A percentile compares a stretch with the other conserved stretches of the same genome.
Evolutionary conservation across 2,113 vertebrate genomes (phyloP).

Genomic region (Heliornis fulica): DNA sequence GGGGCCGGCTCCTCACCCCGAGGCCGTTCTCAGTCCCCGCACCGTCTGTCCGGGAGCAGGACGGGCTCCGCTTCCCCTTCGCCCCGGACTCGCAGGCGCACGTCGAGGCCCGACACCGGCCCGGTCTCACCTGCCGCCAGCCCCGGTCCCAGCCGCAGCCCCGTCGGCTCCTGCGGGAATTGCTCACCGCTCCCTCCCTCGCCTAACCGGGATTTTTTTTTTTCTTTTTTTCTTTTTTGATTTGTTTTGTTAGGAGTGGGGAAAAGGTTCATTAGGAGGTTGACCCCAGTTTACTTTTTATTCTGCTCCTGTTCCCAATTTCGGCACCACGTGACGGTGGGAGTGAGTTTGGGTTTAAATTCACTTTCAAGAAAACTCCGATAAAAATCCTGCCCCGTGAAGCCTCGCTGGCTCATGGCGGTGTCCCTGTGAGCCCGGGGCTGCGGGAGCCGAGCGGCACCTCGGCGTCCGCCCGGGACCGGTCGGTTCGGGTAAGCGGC

Average conservation of each 20-base stretch:
- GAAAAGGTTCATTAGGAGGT: slow-evolving; percentile 60
- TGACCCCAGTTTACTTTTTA: slow-evolving; percentile 67
- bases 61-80: fast-evolving
- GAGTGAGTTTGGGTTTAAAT: slow-evolving; percentile 84
- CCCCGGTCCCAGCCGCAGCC: neutral
- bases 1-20: neutral
- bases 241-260: neutral
- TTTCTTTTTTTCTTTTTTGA: neutral
- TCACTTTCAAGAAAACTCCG: slow-evolving; percentile 77
- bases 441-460: neutral
- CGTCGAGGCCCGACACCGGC: neutral
- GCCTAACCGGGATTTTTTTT: neutral
- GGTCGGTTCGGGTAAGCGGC: neutral
- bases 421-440: neutral
- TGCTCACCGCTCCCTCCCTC: neutral
- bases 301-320: slow-evolving; percentile 82
- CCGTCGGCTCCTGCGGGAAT: neutral
- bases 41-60: neutral
- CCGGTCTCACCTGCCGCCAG: neutral
- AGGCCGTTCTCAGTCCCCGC: neutral
- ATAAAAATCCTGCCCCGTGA: slow-evolving; percentile 71
- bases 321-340: slow-evolving; percentile 84
- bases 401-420: neutral
- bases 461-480: neutral
- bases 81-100: neutral